phyloP scores from a whole-genome alignment of 2,113 vertebrate genomes.

The Esox niger region DNA sequence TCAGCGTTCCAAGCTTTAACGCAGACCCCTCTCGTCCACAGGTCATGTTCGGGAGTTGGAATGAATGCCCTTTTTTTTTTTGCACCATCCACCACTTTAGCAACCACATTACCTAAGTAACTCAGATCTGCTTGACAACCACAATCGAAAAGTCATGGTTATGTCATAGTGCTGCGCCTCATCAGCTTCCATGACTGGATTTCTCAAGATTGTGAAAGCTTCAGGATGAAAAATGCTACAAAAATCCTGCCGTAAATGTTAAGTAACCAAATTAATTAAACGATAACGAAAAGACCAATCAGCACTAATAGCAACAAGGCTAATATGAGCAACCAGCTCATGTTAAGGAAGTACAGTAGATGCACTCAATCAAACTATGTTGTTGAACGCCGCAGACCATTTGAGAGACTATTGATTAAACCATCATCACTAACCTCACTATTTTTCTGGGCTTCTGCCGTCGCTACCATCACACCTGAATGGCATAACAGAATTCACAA shows the following conservation, averaged over 20 bases:
- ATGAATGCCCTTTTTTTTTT: neutral
- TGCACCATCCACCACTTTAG: conserved; percentile 11
- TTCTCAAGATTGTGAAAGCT: conserved; percentile 36
- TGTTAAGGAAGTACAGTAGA: no score
- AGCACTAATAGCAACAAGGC: neutral
- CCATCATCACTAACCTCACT: conserved; percentile 42
- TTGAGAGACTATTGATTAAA: no score
- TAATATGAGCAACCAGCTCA: no score
- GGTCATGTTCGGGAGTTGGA: conserved; percentile 29
- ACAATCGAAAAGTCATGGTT: conserved; percentile 47
- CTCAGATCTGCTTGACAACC: conserved; percentile 35
- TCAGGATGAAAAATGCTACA: conserved; percentile 1
- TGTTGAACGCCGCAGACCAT: no score
- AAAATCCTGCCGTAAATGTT: neutral
- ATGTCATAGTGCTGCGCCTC: neutral
- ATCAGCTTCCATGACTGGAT: conserved; percentile 38
- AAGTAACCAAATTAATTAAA: neutral
- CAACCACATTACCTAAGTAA: conserved; percentile 15
- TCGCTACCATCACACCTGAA: conserved; percentile 17
- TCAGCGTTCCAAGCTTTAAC: conserved; percentile 8
- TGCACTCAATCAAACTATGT: no score
- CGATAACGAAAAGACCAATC: neutral
- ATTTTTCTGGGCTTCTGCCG: conserved; percentile 36
- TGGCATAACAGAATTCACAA: conserved; percentile 9
- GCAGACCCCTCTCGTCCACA: conserved; percentile 31